These are phyloP conservation scores for Euglossa dilemma DNA, from an alignment of 1,140 invertebrate species.

Conservation along the genomic window DNA sequence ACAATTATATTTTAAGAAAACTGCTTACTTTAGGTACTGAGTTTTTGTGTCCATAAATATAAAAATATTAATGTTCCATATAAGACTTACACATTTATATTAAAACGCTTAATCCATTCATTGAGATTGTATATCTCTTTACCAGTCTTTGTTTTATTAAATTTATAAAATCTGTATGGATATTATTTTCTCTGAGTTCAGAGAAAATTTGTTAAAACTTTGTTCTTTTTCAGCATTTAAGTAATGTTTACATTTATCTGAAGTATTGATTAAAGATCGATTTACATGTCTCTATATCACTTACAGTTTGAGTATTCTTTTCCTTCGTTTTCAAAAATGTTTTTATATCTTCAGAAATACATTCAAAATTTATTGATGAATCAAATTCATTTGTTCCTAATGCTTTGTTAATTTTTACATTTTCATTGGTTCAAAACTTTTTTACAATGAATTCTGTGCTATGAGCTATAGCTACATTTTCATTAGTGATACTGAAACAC, in stretches of 20 bases:
- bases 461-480: slow-evolving; percentile 58
- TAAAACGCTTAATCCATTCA: no score
- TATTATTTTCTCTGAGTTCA: slow-evolving; percentile 9
- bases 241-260: slow-evolving; percentile 8
- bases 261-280: background rate
- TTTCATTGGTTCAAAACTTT: slow-evolving; percentile 38
- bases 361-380: background rate
- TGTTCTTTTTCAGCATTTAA: background rate
- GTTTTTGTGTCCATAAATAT: no score
- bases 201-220: slow-evolving; percentile 13
- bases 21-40: background rate
- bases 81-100: no score
- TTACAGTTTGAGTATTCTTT: background rate
- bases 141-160: no score
- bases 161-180: slow-evolving; percentile 62
- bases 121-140: no score
- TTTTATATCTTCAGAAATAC: background rate
- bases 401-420: slow-evolving; percentile 2
- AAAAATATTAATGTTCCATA: no score
- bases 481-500: no score
- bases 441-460: slow-evolving; percentile 74
- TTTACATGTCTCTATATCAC: background rate
- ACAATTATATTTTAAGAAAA: background rate
- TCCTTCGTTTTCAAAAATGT: background rate
- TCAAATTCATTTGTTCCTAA: background rate